Base-by-base conservation (phyloP, 2,797 vertebrate genomes). In the Falco columbarius region DNA sequence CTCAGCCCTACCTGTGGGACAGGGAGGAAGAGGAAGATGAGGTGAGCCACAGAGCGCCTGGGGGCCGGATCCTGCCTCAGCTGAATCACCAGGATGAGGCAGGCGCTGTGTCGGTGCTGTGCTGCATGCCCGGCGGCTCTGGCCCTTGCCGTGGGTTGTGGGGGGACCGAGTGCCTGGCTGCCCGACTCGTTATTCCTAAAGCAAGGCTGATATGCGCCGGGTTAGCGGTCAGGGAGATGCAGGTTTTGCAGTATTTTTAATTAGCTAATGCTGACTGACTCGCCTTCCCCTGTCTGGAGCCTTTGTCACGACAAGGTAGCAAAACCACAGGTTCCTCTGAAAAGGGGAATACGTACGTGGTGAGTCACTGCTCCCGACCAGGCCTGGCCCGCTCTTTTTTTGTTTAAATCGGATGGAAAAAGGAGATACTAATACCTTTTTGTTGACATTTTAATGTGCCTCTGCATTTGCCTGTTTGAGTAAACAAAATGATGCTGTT, bases 251-350 rank as follows among this genome's bases (percentile, higher is more conserved):
- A 58, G 70, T 58, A 36, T 38, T 81, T 75, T 79, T 92, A 51
- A 86, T 86, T 90, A 59, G 59, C 30, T 59, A 21, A 22, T 70
- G 79, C 58, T 82, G 36, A 38, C 79, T 93, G 93, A 84, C 38
- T 51, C 90, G 66, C 14, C 47, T 75, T 81, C 70, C 95, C 61
- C 9, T 52, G 67, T 76, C 58, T 68, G 65, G 27, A 86, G 62
- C 46, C 71, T 87, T 92, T 86, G 63, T 89, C 81, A 32, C 65
- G 51, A 68, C 68, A 76, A 90, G 38, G 34, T 54, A 66, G 38
- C 42, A 79, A 93, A 96, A 58, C 68, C 91, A 86, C 87, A 79
- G 62, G 76, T 84, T 86, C 89, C 82, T 94, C 16, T 8, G 73
- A 24, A 54, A 79, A 2, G 4, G 26, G 55, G 59, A 86, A 52